phyloP scores from a whole-genome alignment of 2,113 vertebrate genomes.

The Aphelocoma coerulescens region DNA sequence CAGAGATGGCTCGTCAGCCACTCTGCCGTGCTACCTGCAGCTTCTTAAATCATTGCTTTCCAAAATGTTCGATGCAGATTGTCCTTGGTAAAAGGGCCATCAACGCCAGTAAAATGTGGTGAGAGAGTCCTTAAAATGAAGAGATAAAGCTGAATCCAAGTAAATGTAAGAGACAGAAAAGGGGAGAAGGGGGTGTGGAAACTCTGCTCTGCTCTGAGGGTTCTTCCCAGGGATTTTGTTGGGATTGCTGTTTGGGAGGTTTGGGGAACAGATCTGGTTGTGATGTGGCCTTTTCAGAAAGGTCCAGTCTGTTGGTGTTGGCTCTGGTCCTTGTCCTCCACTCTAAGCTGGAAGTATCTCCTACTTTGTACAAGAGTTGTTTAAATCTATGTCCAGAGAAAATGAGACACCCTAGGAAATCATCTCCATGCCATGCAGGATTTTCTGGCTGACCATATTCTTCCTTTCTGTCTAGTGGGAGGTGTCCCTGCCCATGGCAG shows the following conservation, averaged over 20 bases:
- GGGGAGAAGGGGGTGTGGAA: neutral
- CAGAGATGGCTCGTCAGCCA: neutral
- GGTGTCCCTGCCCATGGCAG: neutral
- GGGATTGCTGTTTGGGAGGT: neutral
- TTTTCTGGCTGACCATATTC: neutral
- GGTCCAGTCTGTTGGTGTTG: neutral
- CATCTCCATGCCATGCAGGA: neutral
- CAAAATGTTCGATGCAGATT: neutral
- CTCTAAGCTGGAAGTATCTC: neutral
- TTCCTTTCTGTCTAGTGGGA: neutral
- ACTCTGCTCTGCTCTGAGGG: neutral
- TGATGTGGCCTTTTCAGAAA: neutral
- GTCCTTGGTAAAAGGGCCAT: slow-evolving; percentile 10
- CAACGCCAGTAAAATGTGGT: fast-evolving
- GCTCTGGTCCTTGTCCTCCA: neutral
- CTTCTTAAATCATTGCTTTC: neutral
- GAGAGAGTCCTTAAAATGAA: neutral
- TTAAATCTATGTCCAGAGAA: neutral
- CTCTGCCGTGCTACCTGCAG: neutral
- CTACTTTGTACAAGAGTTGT: neutral
- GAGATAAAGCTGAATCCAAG: neutral
- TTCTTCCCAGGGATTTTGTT: neutral
- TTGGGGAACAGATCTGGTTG: neutral
- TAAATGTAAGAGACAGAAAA: neutral
- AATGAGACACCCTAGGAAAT: neutral